These are phyloP conservation scores for Tylochromis polylepis DNA, from an alignment of 2,113 vertebrate genomes.

Conservation along the genomic window DNA sequence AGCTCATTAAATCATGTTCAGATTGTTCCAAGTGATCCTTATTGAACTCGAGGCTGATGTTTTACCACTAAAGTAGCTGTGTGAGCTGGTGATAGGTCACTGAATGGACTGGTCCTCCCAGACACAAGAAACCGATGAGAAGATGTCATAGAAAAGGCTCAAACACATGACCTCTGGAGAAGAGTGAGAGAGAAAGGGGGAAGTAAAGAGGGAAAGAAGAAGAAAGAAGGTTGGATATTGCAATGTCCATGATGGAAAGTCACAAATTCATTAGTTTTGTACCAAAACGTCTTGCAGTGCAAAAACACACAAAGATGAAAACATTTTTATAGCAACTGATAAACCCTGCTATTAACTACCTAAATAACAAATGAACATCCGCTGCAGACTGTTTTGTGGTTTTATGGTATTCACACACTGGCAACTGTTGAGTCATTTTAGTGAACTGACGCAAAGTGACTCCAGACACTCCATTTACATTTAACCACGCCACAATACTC, in stretches of 20 bases:
- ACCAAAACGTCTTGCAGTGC: not conserved
- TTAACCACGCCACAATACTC: not conserved
- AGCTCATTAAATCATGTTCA: not conserved
- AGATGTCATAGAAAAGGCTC: not conserved
- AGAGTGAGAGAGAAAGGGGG: not conserved
- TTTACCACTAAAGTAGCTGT: not conserved
- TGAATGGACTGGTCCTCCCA: not conserved
- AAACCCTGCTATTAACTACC: not conserved
- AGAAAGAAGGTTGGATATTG: not conserved
- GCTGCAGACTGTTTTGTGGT: not conserved
- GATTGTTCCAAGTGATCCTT: not conserved
- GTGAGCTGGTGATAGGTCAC: no score
- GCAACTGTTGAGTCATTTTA: not conserved
- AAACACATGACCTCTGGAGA: not conserved
- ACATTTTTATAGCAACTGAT: not conserved
- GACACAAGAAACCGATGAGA: not conserved
- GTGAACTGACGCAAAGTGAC: not conserved
- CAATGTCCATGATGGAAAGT: not conserved
- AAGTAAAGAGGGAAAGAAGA: not conserved
- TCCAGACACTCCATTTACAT: not conserved
- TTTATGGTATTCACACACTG: not conserved
- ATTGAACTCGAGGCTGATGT: not conserved
- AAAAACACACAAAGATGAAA: not conserved
- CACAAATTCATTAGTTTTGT: not conserved
- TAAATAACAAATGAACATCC: not conserved